Evolutionary conservation across 2,797 vertebrate species (phyloP).

Genomic region (Sparus aurata): DNA sequence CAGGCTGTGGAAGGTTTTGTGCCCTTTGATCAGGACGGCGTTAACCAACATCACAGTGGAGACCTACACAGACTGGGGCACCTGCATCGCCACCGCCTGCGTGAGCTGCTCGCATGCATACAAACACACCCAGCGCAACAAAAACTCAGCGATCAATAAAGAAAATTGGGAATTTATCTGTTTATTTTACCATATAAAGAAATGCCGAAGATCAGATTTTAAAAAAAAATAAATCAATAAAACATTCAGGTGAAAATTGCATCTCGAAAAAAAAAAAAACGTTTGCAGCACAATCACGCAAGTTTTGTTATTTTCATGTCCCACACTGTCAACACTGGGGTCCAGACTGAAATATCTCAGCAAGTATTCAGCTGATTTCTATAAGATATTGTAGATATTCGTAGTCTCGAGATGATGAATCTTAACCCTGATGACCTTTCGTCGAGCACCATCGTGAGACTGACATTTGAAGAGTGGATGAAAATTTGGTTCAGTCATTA

Average conservation of each 20-base stretch:
- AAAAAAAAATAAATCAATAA: slow-evolving; percentile 14
- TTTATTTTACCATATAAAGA: slow-evolving; percentile 7
- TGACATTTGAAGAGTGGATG: neutral
- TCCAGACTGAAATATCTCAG: slow-evolving; percentile 3
- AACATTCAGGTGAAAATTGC: slow-evolving; percentile 17
- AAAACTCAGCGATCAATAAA: neutral
- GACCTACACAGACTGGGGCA: slow-evolving; percentile 97
- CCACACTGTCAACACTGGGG: neutral
- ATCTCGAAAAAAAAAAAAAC: slow-evolving; percentile 8
- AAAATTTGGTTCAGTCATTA: too few species aligned
- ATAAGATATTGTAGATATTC: neutral
- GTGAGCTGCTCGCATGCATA: slow-evolving; percentile 81
- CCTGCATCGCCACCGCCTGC: slow-evolving; percentile 88
- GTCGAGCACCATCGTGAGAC: neutral
- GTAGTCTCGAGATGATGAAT: neutral
- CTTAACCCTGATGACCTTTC: neutral
- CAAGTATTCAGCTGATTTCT: neutral
- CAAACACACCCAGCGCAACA: neutral
- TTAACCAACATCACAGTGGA: slow-evolving; percentile 96
- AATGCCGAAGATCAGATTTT: neutral
- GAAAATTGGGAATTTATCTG: neutral
- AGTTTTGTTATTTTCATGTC: neutral
- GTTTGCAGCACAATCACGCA: neutral
- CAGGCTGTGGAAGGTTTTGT: slow-evolving; percentile 92
- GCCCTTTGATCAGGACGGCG: slow-evolving; percentile 93